Base-by-base conservation (phyloP, 30 jellyfish, hydroid and myxozoan species). In the Hydractinia symbiolongicarpus region DNA sequence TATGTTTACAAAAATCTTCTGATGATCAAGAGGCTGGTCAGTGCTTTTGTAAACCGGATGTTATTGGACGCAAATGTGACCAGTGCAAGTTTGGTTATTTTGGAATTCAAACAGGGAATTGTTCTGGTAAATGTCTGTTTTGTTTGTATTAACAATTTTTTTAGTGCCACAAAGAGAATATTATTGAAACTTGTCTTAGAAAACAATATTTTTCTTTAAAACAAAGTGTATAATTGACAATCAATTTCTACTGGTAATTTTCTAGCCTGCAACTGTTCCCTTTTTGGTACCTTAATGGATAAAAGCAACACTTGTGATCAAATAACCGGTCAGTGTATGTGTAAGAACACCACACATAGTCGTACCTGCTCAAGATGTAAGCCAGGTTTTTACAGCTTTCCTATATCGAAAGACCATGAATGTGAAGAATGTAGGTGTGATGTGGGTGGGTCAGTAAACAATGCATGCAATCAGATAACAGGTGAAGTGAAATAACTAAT, bases 31-130 rank as follows among this genome's bases (percentile, higher is more conserved):
- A 83, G 49, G 77, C 78, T 50, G 96, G 96, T 6, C 96, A 89
- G 61, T 89, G 96, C 53, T 73, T 53, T 17, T 89, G 96, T 70
- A 83, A 79, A 55, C 81, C 75, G 19, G 80, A 79, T 76, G 76
- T 89, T 62, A 67, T 66, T 50, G 96, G 96, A 7, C 84, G 95
- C 68, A 64, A 79, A 20, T 89, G 96, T 68, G 96, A 89, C 62
- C 51, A 52, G 69, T 89, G 96, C 78, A 21, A 76, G 17, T 91
- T 61, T 75, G 96, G 96, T 50, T 86, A 67, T 77, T 89, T 77
- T 79, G 96, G 96, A 6, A 71, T 89, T 44, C 84, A 86, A 16
- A 40, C 73, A 15, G 88, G 91, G 2, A 79, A 55, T 20, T 89
- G 96, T 78, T 72, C 79, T 79, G 95, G 96, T 89, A 69, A 61